Evolutionary conservation across 2,888 invertebrate species (phyloP).

Genomic region (Pheosia gnoma): DNA sequence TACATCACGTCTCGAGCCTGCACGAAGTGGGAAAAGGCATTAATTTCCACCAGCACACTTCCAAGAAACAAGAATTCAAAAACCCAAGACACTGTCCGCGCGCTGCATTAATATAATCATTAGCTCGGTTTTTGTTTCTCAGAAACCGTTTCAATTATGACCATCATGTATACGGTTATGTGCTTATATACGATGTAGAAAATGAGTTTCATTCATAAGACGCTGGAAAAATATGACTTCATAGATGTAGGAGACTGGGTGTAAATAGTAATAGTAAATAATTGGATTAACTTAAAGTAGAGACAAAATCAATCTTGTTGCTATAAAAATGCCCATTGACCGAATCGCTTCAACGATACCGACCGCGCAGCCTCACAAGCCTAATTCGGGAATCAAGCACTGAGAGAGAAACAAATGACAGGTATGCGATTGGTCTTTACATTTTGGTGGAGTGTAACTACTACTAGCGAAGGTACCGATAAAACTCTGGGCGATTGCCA

Average conservation of each 20-base stretch:
- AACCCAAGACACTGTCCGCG: conserved; percentile 14
- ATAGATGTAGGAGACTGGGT: conserved; percentile 3
- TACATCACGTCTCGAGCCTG: conserved; percentile 8
- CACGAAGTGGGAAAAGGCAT: background rate
- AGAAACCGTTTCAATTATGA: conserved; percentile 34
- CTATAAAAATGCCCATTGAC: background rate
- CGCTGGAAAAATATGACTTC: conserved; percentile 22
- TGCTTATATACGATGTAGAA: conserved; percentile 31
- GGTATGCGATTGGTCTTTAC: too few species aligned
- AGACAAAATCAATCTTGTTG: background rate
- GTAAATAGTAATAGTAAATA: background rate
- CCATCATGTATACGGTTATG: conserved; percentile 18
- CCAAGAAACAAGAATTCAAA: conserved; percentile 23
- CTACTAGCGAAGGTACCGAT: too few species aligned
- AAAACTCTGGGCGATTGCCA: too few species aligned
- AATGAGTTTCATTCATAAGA: conserved; percentile 44
- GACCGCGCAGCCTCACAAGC: too few species aligned
- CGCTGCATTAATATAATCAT: conserved; percentile 35
- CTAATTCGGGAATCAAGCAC: too few species aligned
- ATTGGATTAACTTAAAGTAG: background rate
- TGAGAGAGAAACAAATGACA: too few species aligned
- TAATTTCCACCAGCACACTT: conserved; percentile 16
- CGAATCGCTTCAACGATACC: too few species aligned
- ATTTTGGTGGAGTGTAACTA: too few species aligned
- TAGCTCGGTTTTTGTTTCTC: conserved; percentile 28